These are phyloP conservation scores for Craterocephalus amniculus DNA, from an alignment of 2,797 vertebrate species.

Conservation along the genomic window DNA sequence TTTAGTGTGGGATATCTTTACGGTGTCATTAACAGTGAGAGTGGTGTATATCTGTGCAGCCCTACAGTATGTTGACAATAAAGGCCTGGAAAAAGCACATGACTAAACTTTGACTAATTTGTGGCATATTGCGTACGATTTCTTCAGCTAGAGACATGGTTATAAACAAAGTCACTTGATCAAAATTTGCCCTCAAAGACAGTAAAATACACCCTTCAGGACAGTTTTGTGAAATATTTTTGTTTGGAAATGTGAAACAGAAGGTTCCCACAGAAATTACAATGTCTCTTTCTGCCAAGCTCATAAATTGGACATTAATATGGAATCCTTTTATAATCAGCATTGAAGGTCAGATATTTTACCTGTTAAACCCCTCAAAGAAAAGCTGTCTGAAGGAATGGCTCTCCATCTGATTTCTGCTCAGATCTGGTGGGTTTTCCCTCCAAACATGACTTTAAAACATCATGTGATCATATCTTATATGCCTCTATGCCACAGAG, in stretches of 20 bases:
- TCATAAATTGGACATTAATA: no score
- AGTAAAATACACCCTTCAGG: not conserved
- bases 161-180: not conserved
- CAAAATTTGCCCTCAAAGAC: not conserved
- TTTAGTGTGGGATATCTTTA: not conserved
- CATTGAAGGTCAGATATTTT: no score
- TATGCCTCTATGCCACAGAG: no score
- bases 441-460: no score
- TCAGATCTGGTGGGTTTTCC: no score
- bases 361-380: no score
- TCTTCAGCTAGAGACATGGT: not conserved
- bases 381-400: no score
- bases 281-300: not conserved
- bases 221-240: no score
- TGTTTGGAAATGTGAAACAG: constrained; percentile 22
- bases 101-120: not conserved
- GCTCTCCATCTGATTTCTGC: no score
- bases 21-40: not conserved
- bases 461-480: no score
- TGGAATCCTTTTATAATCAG: no score
- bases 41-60: not conserved
- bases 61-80: not conserved
- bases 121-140: not conserved
- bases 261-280: constrained; percentile 53
- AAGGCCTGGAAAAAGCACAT: not conserved